A percentile compares a stretch with the other conserved stretches of the same genome.
Evolutionary conservation across 1,140 invertebrate genomes (phyloP).

Genomic region (Mercenaria mercenaria): DNA sequence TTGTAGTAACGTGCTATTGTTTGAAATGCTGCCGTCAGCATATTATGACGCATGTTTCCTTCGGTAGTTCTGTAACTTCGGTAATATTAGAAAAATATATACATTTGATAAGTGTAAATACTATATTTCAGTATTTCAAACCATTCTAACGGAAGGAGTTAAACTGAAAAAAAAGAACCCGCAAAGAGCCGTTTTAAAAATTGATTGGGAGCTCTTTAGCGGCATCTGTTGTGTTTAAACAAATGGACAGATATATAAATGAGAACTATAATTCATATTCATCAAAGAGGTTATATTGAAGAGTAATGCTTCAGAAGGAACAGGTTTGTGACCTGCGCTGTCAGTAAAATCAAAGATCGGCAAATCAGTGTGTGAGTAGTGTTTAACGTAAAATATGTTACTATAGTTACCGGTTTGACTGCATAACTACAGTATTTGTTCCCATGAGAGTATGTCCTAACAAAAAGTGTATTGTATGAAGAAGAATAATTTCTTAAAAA

Average conservation of each 20-base stretch:
- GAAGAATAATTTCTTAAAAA: no score
- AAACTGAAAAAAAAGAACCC: neutral
- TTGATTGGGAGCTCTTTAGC: neutral
- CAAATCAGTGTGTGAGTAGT: neutral
- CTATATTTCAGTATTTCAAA: no score
- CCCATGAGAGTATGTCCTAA: no score
- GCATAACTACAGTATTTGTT: no score
- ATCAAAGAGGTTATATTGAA: neutral
- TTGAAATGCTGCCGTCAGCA: neutral
- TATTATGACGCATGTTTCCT: no score
- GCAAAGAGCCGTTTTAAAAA: neutral
- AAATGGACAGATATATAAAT: constrained; percentile 38
- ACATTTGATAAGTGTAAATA: no score
- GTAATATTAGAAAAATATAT: no score
- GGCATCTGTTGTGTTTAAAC: neutral
- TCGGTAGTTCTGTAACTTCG: no score
- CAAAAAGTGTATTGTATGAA: no score
- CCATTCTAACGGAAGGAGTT: neutral
- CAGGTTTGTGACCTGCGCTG: neutral
- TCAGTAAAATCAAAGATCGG: neutral
- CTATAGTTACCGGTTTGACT: neutral
- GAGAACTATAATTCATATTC: constrained; percentile 22
- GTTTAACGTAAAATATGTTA: neutral
- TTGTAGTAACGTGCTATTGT: no score
- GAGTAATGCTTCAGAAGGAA: constrained; percentile 7